Conservation (phyloP, 2,888 invertebrate species). For the Tetanocera ferruginea region DNA sequence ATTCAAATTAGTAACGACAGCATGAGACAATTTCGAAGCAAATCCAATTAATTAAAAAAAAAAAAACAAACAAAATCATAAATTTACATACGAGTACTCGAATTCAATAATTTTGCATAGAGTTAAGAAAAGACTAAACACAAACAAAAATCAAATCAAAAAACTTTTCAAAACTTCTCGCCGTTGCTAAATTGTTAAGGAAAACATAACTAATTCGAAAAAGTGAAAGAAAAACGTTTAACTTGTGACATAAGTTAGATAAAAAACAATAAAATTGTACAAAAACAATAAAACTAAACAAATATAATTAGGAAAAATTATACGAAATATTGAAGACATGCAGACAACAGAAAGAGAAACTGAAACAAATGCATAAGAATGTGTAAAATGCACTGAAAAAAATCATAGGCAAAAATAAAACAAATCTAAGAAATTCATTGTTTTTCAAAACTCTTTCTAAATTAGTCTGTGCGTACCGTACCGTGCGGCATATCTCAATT, state of each 20-base stretch:
- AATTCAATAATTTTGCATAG: not conserved
- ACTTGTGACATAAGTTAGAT: not conserved
- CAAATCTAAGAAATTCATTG: no score
- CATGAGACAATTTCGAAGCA: slow-evolving; percentile 38
- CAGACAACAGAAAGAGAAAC: not conserved
- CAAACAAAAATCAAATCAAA: not conserved
- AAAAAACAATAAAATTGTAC: not conserved
- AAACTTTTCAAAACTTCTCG: not conserved
- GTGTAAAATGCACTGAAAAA: no score
- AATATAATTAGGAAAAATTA: not conserved
- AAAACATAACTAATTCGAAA: not conserved
- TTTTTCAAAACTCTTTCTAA: no score
- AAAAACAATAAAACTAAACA: not conserved
- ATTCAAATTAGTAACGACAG: slow-evolving; percentile 31
- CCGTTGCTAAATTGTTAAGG: not conserved
- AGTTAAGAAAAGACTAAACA: not conserved
- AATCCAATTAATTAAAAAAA: slow-evolving; percentile 28
- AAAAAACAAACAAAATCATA: not conserved
- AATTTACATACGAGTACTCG: no score
- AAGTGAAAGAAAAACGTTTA: not conserved
- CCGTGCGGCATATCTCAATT: no score
- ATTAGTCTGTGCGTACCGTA: no score
- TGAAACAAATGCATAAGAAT: not conserved
- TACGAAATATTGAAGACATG: not conserved
- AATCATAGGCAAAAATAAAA: no score